These are phyloP conservation scores for Hippoglossus stenolepis DNA, from an alignment of 2,113 vertebrate species.

Conservation along the genomic window DNA sequence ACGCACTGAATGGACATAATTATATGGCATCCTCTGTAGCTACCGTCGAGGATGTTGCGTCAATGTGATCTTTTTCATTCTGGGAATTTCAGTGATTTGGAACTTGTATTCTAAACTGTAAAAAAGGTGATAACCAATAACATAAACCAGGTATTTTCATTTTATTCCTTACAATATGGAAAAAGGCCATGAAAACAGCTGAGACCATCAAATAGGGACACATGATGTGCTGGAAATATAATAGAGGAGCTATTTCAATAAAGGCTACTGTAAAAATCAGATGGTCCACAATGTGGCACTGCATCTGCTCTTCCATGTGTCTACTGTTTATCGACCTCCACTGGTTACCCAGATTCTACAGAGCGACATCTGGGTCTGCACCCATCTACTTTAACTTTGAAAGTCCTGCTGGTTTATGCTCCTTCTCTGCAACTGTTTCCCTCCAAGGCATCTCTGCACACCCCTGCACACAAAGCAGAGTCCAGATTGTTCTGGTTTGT, in stretches of 20 bases:
- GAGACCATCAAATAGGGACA: background rate
- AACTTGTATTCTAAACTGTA: background rate
- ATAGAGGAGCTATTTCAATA: too few species aligned
- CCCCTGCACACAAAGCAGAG: background rate
- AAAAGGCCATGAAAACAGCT: background rate
- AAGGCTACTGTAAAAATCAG: too few species aligned
- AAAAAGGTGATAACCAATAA: background rate
- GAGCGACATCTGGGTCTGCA: too few species aligned
- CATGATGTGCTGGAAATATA: too few species aligned
- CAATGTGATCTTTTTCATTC: too few species aligned
- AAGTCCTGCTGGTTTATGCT: background rate
- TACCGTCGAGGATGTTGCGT: background rate
- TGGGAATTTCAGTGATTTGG: background rate
- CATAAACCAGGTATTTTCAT: background rate
- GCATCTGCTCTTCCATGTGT: too few species aligned
- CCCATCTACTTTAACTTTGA: too few species aligned
- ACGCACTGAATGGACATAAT: slow-evolving; percentile 43
- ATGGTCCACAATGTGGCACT: too few species aligned
- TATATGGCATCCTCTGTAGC: background rate
- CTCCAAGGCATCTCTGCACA: background rate
- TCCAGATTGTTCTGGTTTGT: background rate
- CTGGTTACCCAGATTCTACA: too few species aligned
- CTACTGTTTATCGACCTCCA: too few species aligned
- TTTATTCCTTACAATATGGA: background rate
- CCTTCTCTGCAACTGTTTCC: background rate